These are phyloP conservation scores for Popillia japonica DNA, from an alignment of 1,140 invertebrate species.

Conservation along the genomic window DNA sequence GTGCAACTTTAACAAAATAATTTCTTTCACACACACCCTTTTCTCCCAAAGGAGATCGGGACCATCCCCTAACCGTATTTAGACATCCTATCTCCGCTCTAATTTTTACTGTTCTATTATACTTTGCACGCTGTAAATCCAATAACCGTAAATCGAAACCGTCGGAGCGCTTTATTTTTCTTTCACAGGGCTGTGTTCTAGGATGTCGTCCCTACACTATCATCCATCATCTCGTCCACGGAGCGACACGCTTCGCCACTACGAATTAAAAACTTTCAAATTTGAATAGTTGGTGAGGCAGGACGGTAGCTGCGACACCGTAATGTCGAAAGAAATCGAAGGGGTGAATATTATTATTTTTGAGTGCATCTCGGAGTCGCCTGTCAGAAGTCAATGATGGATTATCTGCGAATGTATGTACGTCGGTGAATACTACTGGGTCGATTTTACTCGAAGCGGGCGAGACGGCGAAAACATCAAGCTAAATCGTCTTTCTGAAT, in stretches of 20 bases:
- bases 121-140: not conserved
- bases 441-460: not conserved
- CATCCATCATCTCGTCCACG: not conserved
- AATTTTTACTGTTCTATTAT: not conserved
- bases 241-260: not conserved
- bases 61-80: too few relatives aligned
- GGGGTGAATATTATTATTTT: conserved; percentile 29
- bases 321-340: not conserved
- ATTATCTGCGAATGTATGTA: not conserved
- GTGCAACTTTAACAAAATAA: too few relatives aligned
- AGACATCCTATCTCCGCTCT: too few relatives aligned
- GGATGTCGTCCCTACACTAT: not conserved
- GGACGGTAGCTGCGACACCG: not conserved
- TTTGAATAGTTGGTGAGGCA: conserved; percentile 15
- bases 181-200: not conserved
- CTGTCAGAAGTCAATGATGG: conserved; percentile 15
- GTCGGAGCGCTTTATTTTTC: not conserved
- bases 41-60: too few relatives aligned
- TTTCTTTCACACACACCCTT: too few relatives aligned
- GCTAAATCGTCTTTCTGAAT: not conserved
- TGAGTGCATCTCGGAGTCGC: conserved; percentile 22
- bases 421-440: not conserved
- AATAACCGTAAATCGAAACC: not conserved
- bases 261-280: conserved; percentile 32
- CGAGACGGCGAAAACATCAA: not conserved